Evolutionary conservation across 2,113 vertebrate species (phyloP).

Genomic region (Ptilonorhynchus violaceus): DNA sequence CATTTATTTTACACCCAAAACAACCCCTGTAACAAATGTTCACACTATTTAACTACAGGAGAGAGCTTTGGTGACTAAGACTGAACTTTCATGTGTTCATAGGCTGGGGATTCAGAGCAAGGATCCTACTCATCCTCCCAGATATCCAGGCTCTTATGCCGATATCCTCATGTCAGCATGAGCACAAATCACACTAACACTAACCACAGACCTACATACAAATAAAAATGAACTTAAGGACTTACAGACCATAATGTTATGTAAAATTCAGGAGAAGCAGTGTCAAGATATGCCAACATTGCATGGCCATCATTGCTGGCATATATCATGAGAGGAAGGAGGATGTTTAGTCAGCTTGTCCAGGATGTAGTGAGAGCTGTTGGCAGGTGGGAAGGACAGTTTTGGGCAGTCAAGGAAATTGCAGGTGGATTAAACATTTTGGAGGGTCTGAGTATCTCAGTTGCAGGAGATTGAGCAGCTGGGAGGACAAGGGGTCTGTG

Average conservation of each 20-base stretch:
- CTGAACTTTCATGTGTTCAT: neutral
- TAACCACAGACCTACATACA: neutral
- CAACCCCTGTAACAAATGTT: neutral
- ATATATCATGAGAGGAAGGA: neutral
- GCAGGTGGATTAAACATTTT: neutral
- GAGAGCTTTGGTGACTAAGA: neutral
- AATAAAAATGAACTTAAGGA: neutral
- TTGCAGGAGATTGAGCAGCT: neutral
- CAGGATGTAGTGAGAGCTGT: neutral
- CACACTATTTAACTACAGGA: neutral
- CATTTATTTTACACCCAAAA: neutral
- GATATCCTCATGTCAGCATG: neutral
- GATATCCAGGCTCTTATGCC: neutral
- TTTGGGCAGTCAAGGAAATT: neutral
- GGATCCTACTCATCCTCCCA: neutral
- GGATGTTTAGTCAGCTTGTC: constrained; percentile 20
- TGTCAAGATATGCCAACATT: neutral
- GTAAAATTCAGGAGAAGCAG: neutral
- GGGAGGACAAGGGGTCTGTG: neutral
- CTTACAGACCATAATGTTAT: neutral
- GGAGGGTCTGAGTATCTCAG: neutral
- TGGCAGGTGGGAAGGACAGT: neutral
- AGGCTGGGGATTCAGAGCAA: neutral
- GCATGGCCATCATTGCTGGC: neutral
- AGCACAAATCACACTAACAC: neutral